Percentiles rank a stretch among this genome's conserved stretches.
phyloP scores from a whole-genome alignment of 2,888 invertebrate species.

The Stramonita haemastoma region DNA sequence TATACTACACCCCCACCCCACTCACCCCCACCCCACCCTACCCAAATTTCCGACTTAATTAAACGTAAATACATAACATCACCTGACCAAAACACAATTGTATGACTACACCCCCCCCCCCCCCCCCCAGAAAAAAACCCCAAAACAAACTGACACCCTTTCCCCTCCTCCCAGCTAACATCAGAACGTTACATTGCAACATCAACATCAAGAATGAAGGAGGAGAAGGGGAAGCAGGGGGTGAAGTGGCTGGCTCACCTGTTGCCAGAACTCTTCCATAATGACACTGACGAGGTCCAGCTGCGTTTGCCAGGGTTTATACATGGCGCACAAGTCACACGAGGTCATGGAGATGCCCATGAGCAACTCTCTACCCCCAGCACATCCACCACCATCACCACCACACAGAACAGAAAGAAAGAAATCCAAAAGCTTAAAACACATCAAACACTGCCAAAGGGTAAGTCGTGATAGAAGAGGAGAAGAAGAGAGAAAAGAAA shows the following conservation, averaged over 20 bases:
- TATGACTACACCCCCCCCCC: too few relatives aligned
- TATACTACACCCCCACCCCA: too few relatives aligned
- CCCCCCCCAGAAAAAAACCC: too few relatives aligned
- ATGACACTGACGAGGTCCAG: conserved; percentile 89
- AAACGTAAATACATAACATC: too few relatives aligned
- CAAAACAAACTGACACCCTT: too few relatives aligned
- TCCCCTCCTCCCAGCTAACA: background rate
- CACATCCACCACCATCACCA: conserved; percentile 76
- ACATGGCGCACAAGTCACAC: conserved; percentile 89
- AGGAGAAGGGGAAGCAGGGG: background rate
- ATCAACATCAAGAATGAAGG: background rate
- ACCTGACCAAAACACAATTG: too few relatives aligned
- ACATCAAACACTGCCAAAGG: background rate
- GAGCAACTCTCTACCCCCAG: conserved; percentile 81
- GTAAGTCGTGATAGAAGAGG: background rate
- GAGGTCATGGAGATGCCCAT: conserved; percentile 91
- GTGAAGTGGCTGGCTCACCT: conserved; percentile 60
- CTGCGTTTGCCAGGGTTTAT: conserved; percentile 91
- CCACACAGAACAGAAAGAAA: conserved; percentile 9
- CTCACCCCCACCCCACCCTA: too few relatives aligned
- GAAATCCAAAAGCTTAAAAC: background rate
- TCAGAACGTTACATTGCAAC: too few relatives aligned
- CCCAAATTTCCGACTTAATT: too few relatives aligned
- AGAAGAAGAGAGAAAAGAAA: background rate
- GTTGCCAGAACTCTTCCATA: conserved; percentile 77